Percentiles rank a stretch among this genome's conserved stretches.
These are phyloP conservation scores for Cyprinodon brontotheroides DNA, from an alignment of 2,113 vertebrate species.

Conservation along the genomic window DNA sequence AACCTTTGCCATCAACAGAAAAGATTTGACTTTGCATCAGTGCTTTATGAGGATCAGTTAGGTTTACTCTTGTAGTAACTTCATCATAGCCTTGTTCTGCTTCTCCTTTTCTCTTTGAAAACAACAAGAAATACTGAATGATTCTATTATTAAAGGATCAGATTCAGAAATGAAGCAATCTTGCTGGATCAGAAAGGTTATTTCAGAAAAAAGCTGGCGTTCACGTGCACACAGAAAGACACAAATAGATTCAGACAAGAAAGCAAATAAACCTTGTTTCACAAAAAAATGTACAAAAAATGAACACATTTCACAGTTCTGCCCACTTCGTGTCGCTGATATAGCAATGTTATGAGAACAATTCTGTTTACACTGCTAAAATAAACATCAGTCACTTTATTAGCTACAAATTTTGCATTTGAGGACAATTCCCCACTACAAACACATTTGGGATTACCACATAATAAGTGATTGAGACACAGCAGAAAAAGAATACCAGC, in stretches of 20 bases:
- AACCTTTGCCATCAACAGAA: background rate
- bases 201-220: background rate
- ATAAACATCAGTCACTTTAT: background rate
- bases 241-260: background rate
- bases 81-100: background rate
- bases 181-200: background rate
- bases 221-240: background rate
- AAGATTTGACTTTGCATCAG: conserved; percentile 16
- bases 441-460: conserved; percentile 16
- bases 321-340: background rate
- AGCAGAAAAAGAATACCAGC: conserved; percentile 30
- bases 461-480: conserved; percentile 21
- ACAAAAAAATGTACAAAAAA: background rate
- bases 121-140: background rate
- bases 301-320: background rate
- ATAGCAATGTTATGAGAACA: background rate
- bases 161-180: background rate
- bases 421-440: background rate
- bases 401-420: background rate
- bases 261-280: background rate
- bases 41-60: background rate
- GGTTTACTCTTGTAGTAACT: conserved; percentile 1
- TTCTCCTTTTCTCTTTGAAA: background rate
- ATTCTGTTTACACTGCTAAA: background rate
- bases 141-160: background rate